These are phyloP conservation scores for Pseudonaja textilis DNA, from an alignment of 2,113 vertebrate genomes.

Conservation along the genomic window DNA sequence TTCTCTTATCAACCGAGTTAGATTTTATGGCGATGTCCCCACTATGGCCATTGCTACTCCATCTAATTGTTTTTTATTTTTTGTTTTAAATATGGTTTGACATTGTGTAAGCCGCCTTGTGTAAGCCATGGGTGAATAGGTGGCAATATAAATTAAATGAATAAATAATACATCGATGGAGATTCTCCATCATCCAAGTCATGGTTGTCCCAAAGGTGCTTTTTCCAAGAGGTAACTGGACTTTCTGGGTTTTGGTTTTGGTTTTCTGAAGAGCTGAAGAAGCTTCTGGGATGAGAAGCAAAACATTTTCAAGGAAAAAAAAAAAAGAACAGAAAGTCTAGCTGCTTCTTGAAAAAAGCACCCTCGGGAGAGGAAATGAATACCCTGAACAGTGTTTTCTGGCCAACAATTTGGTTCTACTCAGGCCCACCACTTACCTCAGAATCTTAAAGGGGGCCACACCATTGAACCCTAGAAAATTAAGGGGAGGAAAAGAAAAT, in stretches of 20 bases:
- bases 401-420: not conserved
- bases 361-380: not conserved
- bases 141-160: no score
- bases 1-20: not conserved
- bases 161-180: not conserved
- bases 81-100: no score
- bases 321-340: rapidly evolving
- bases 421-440: not conserved
- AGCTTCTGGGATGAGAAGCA: no score
- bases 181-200: not conserved
- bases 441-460: not conserved
- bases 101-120: no score
- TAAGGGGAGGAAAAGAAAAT: not conserved
- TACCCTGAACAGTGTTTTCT: not conserved
- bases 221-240: no score
- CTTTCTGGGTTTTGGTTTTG: no score
- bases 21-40: no score
- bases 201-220: no score
- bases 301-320: no score
- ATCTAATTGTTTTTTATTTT: not conserved
- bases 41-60: not conserved
- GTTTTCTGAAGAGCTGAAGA: no score
- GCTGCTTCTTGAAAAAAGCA: no score
- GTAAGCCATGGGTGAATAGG: no score
- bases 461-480: not conserved